Evolutionary conservation across 1,140 invertebrate genomes (phyloP).

Genomic region (Diorhabda elongata): DNA sequence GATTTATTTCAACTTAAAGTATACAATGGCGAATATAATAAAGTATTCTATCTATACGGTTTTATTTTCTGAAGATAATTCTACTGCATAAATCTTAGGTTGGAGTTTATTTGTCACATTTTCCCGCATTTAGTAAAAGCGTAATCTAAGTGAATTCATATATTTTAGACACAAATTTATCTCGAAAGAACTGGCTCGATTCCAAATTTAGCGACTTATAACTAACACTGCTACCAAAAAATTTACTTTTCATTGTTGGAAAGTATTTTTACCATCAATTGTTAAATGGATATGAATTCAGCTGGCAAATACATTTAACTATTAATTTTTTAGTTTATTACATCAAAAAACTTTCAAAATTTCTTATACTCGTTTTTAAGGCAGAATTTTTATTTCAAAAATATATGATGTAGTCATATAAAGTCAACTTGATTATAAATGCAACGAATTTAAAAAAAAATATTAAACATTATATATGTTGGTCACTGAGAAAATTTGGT

Average conservation of each 20-base stretch:
- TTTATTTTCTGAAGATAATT: not conserved
- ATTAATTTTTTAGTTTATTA: not conserved
- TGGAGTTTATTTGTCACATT: conserved; percentile 1
- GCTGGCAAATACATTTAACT: not conserved
- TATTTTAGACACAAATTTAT: not conserved
- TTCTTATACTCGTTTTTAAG: not conserved
- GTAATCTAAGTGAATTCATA: not conserved
- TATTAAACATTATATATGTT: too few species aligned
- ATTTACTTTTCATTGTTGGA: not conserved
- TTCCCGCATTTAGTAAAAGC: not conserved
- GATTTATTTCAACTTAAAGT: too few species aligned
- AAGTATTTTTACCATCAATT: not conserved
- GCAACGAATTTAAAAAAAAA: too few species aligned
- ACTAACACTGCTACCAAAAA: not conserved
- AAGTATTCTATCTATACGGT: not conserved
- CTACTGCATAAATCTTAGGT: not conserved
- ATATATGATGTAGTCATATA: too few species aligned
- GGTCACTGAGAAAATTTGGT: too few species aligned
- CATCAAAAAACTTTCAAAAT: not conserved
- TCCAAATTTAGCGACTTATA: not conserved
- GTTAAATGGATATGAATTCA: not conserved
- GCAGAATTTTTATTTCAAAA: too few species aligned
- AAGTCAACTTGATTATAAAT: too few species aligned
- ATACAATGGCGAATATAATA: too few species aligned
- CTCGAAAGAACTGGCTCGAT: not conserved